Percentiles rank a stretch among this genome's conserved stretches.
phyloP scores from a whole-genome alignment of 2,888 invertebrate species.

The Colletes collaris region DNA sequence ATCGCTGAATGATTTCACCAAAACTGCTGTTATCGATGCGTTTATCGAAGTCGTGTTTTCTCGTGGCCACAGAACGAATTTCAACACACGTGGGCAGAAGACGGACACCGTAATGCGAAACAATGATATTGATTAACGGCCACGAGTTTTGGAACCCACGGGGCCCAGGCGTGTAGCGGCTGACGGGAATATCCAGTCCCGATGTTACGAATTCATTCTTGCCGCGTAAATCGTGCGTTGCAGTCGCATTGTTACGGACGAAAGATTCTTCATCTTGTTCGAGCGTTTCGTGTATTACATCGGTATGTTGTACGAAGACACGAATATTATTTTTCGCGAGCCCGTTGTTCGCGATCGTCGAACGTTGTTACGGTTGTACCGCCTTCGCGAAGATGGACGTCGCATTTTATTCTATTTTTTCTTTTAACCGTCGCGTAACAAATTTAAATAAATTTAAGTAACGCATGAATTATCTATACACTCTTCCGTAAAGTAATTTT shows the following conservation, averaged over 20 bases:
- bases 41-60: not conserved
- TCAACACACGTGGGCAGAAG: constrained; percentile 40
- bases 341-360: constrained; percentile 5
- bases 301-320: not conserved
- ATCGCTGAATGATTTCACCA: too few species aligned
- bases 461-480: too few species aligned
- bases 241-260: constrained; percentile 32
- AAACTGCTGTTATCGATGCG: too few species aligned
- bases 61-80: constrained; percentile 25
- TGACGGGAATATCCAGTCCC: constrained; percentile 19
- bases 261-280: constrained; percentile 33
- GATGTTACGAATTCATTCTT: constrained; percentile 50
- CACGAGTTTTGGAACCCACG: constrained; percentile 46
- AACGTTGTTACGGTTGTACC: not conserved
- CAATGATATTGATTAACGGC: constrained; percentile 67
- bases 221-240: constrained; percentile 40
- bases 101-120: constrained; percentile 43
- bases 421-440: not conserved
- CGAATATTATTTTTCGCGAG: constrained; percentile 23
- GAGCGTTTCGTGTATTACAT: constrained; percentile 21
- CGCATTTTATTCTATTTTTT: not conserved
- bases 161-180: constrained; percentile 21
- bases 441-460: not conserved
- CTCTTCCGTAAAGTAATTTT: too few species aligned
- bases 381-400: not conserved